Evolutionary conservation across 2,888 invertebrate genomes (phyloP).

Genomic region (Campaea margaritaria): DNA sequence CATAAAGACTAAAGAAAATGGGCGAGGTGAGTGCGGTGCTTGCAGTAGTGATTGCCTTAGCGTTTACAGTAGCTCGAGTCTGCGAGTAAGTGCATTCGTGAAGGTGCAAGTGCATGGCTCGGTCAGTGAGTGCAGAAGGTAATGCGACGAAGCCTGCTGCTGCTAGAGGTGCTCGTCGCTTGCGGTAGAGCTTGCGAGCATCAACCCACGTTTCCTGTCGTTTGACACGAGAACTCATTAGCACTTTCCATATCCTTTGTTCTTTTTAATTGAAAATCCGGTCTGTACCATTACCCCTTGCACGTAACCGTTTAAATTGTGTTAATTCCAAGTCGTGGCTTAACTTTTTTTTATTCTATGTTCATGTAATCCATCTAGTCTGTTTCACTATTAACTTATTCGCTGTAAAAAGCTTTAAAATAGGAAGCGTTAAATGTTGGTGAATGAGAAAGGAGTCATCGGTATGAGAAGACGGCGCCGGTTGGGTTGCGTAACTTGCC

Average conservation of each 20-base stretch:
- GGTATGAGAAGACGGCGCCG: constrained; percentile 63
- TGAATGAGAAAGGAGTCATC: constrained; percentile 51
- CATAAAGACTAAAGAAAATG: constrained; percentile 83
- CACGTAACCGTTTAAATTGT: constrained; percentile 23
- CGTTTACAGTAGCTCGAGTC: constrained; percentile 66
- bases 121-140: constrained; percentile 69
- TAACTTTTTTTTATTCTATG: constrained; percentile 18
- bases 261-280: constrained; percentile 27
- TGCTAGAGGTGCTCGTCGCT: constrained; percentile 48
- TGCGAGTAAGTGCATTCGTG: constrained; percentile 72
- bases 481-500: constrained; percentile 80
- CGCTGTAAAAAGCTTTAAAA: constrained; percentile 18
- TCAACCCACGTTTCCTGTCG: constrained; percentile 49
- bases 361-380: constrained; percentile 3
- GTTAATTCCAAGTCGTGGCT: constrained; percentile 10
- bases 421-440: constrained; percentile 16
- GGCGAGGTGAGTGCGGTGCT: constrained; percentile 85
- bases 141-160: constrained; percentile 47
- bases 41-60: constrained; percentile 79
- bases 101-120: constrained; percentile 76
- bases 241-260: constrained; percentile 51
- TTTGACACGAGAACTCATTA: constrained; percentile 53
- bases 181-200: constrained; percentile 63
- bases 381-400: not conserved
- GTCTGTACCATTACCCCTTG: constrained; percentile 12